Evolutionary conservation across 2,113 vertebrate species (phyloP).

Genomic region (Promerops cafer): DNA sequence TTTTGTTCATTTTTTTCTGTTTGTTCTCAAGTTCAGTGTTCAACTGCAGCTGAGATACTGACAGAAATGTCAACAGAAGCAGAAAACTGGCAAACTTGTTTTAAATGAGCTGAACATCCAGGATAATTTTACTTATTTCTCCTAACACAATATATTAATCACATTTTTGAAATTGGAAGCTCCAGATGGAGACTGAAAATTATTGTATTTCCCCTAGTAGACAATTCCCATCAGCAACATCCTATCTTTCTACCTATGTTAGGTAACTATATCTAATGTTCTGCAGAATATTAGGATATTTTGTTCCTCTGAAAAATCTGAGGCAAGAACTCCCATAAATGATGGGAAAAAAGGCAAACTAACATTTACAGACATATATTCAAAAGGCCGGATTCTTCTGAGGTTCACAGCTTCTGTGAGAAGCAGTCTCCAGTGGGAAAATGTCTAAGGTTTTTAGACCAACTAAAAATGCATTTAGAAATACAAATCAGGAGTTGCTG

Average conservation of each 20-base stretch:
- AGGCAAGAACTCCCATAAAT: not conserved
- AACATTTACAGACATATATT: not conserved
- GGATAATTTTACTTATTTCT: not conserved
- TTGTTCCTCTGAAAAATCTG: not conserved
- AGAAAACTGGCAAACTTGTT: not conserved
- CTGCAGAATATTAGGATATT: not conserved
- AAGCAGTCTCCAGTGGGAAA: not conserved
- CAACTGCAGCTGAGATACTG: not conserved
- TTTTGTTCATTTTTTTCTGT: not conserved
- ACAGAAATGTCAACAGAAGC: not conserved
- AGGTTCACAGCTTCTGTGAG: not conserved
- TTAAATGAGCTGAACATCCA: not conserved
- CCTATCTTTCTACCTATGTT: not conserved
- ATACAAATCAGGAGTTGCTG: not conserved
- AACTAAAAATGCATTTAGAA: not conserved
- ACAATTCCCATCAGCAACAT: not conserved
- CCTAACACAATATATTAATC: not conserved
- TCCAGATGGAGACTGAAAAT: not conserved
- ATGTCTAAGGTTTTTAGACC: accelerated
- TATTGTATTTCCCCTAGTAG: accelerated
- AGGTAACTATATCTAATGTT: not conserved
- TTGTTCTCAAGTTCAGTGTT: not conserved
- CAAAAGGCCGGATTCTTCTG: not conserved
- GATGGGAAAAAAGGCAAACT: not conserved
- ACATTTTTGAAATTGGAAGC: not conserved